Evolutionary conservation across 2,113 vertebrate genomes (phyloP).

Genomic region (Trochalopteron elliotii): DNA sequence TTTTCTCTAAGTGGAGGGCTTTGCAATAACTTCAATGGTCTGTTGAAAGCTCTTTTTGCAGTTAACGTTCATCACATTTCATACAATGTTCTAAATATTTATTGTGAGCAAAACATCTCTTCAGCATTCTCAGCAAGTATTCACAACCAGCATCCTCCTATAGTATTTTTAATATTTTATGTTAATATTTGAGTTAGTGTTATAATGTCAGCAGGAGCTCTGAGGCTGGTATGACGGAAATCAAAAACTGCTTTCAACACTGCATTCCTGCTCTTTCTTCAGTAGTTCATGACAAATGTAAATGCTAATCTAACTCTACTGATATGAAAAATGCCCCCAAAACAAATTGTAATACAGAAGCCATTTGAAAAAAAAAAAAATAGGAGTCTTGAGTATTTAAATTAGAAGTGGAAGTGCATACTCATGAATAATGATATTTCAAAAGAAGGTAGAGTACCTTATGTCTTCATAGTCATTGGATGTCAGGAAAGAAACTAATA

Average conservation of each 20-base stretch:
- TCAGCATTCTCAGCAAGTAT: slow-evolving; percentile 34
- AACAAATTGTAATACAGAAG: slow-evolving; percentile 4
- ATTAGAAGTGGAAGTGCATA: not conserved
- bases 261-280: slow-evolving; percentile 24
- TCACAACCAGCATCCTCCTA: slow-evolving; percentile 25
- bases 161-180: slow-evolving; percentile 67
- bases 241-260: not conserved
- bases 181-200: slow-evolving; percentile 62
- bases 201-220: slow-evolving; percentile 48
- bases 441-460: not conserved
- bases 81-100: slow-evolving; percentile 32
- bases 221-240: slow-evolving; percentile 35
- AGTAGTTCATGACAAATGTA: slow-evolving; percentile 44
- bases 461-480: not conserved
- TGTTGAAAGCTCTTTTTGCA: not conserved
- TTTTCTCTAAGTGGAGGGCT: not conserved
- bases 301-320: slow-evolving; percentile 26
- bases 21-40: not conserved
- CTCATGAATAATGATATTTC: slow-evolving; percentile 12
- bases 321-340: slow-evolving; percentile 15
- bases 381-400: not conserved
- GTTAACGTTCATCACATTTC: not conserved
- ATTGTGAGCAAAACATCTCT: not conserved
- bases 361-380: not conserved
- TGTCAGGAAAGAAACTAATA: not conserved